phyloP scores from a whole-genome alignment of 2,797 vertebrate genomes.

The Betta splendens region DNA sequence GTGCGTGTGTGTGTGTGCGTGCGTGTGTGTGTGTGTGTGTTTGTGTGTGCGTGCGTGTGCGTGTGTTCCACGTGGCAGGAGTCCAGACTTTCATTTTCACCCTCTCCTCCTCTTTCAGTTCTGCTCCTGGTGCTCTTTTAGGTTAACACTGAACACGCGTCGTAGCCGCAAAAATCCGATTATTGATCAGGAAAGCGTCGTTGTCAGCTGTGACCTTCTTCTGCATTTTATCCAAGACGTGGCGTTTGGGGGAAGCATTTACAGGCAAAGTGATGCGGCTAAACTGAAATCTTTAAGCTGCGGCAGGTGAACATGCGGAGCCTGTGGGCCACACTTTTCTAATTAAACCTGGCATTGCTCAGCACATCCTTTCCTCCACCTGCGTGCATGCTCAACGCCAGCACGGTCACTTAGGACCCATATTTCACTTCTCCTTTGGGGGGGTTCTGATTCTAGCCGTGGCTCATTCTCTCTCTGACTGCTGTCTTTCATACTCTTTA shows the following conservation, averaged over 20 bases:
- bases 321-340: background rate
- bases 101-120: constrained; percentile 32
- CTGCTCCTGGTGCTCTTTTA: constrained; percentile 1
- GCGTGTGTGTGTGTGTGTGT: background rate
- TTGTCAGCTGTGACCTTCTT: constrained; percentile 29
- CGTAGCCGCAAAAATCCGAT: background rate
- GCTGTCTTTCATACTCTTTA: background rate
- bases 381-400: constrained; percentile 21
- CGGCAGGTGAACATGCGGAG: background rate
- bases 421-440: constrained; percentile 46
- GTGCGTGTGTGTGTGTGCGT: constrained; percentile 1
- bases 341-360: constrained; percentile 1
- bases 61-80: background rate
- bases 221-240: background rate
- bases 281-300: background rate
- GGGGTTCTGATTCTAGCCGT: constrained; percentile 2
- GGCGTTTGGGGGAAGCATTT: no score
- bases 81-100: constrained; percentile 43
- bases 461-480: background rate
- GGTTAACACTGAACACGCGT: constrained; percentile 11
- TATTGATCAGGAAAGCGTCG: no score
- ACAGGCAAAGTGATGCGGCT: no score
- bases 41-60: background rate
- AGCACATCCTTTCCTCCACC: background rate
- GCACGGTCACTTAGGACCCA: background rate